Evolutionary conservation across 2,113 vertebrate species (phyloP), one percentile per base, ranked within the genome.

Genomic region (Conger conger): DNA sequence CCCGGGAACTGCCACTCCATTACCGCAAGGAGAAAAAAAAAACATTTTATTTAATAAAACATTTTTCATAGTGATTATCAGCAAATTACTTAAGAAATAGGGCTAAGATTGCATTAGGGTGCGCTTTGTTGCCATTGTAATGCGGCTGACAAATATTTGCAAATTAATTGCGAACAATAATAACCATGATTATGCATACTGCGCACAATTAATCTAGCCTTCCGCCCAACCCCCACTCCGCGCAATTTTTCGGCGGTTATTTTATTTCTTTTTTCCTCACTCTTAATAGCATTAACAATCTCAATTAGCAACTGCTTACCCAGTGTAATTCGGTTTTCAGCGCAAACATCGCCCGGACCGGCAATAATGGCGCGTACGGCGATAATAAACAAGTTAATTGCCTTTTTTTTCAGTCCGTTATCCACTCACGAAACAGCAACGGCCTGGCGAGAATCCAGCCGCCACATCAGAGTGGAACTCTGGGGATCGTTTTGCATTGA

Each of bases 361-460:
- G 68, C 8, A 73, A 11, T 73, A 73, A 33, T 30, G 68, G 68
- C 68, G 68, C 68, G 8, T 73, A 73, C 68, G n/a, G 68, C 68
- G 13, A 33, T 73, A 73, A 33, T 73, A 73, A 73, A 73, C 68
- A 73, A 73, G 27, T 73, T 73, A 73, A 73, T 73, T 73, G 68
- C 27, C 68, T 73, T 13, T 73, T 73, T 27, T 27, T 57, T 57
- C 3, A 2, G 57, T 27, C 68, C 9, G 68, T 73, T 73, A 73
- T 73, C 68, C 33, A 6, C 13, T 9, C 9, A 33, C 27, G n/a
- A 63, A 73, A 33, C 68, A 7, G 27, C n/a, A n/a, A 33, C 27
- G 6, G 1, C 68, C 68, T 73, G 68, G 68, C 68, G 11, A 9
- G 27, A 2, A 9, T 33, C 68, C 68, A 30, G 11, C 27, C n/a